Conservation (phyloP, 2,113 vertebrate species). For the Chlorocebus sabaeus region DNA sequence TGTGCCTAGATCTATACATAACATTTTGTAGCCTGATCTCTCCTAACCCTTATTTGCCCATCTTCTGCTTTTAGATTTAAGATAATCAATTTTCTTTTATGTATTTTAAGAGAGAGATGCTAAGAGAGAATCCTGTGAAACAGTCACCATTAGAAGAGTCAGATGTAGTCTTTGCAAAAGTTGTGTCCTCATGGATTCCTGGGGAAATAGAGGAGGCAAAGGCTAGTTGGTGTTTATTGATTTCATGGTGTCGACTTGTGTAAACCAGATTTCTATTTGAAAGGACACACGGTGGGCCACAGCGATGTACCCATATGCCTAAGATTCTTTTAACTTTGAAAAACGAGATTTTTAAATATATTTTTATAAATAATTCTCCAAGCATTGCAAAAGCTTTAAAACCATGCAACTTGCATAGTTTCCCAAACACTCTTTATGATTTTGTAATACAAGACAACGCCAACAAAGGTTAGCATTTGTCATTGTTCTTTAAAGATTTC, state of each 20-base stretch:
- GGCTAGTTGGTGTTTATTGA: neutral
- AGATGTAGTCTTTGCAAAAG: neutral
- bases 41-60: too few relatives aligned
- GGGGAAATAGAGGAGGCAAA: neutral
- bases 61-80: too few relatives aligned
- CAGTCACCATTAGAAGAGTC: neutral
- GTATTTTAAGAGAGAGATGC: neutral
- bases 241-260: neutral
- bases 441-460: neutral
- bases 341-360: neutral
- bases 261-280: neutral
- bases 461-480: neutral
- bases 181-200: neutral
- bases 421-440: neutral
- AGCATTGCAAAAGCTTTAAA: neutral
- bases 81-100: too few relatives aligned
- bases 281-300: neutral
- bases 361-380: neutral
- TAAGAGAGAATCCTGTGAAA: neutral
- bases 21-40: too few relatives aligned
- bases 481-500: neutral
- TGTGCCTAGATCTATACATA: too few relatives aligned
- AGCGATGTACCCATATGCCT: neutral
- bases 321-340: neutral
- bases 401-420: fast-evolving